Conservation (phyloP, 2,888 invertebrate species). For the Papilio demoleus region DNA sequence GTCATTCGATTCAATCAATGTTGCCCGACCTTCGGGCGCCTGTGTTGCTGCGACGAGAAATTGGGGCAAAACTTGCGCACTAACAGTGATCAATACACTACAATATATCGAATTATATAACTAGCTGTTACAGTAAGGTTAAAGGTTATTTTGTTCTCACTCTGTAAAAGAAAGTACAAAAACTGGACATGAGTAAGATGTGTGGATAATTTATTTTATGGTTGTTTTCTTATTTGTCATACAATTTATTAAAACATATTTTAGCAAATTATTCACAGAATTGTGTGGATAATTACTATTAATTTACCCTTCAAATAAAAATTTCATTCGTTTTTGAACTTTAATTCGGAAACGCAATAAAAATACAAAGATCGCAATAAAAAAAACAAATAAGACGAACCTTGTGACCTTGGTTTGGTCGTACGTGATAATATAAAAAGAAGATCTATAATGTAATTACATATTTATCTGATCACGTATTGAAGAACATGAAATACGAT, state of each 20-base stretch:
- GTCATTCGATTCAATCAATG: conserved; percentile 58
- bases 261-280: not conserved
- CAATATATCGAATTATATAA: conserved; percentile 20
- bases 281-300: not conserved
- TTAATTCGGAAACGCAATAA: not conserved
- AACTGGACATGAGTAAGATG: no score
- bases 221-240: no score
- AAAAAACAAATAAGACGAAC: not conserved
- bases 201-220: not conserved
- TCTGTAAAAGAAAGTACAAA: no score
- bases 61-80: conserved; percentile 30
- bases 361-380: not conserved
- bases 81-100: conserved; percentile 25
- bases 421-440: conserved; percentile 6
- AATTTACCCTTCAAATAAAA: not conserved
- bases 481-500: not conserved
- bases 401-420: not conserved
- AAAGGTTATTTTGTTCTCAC: not conserved
- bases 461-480: conserved; percentile 2
- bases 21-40: conserved; percentile 50
- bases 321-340: not conserved
- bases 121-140: not conserved
- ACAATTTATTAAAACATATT: not conserved
- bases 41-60: conserved; percentile 17
- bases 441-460: not conserved